A percentile compares a stretch with the other conserved stretches of the same genome.
Evolutionary conservation across 2,888 invertebrate genomes (phyloP).

Genomic region (Xiphydria camelus): DNA sequence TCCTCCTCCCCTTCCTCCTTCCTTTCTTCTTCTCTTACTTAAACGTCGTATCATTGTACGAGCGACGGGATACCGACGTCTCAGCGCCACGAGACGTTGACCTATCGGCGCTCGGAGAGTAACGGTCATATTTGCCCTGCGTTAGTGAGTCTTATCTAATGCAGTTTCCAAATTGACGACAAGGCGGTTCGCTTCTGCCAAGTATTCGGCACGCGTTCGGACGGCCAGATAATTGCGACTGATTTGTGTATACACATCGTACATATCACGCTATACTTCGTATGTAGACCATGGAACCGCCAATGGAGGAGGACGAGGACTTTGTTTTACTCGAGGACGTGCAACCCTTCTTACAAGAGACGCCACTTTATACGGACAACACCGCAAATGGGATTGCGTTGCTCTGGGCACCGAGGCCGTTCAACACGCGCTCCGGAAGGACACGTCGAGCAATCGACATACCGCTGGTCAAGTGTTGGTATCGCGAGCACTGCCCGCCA

Average conservation of each 20-base stretch:
- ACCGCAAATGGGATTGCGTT: slow-evolving; percentile 98
- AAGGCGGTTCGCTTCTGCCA: no score
- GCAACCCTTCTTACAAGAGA: slow-evolving; percentile 91
- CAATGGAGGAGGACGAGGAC: slow-evolving; percentile 93
- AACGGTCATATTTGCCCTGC: slow-evolving; percentile 19
- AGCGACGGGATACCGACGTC: slow-evolving; percentile 12
- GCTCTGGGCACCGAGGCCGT: slow-evolving; percentile 97
- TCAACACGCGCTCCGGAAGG: slow-evolving; percentile 92
- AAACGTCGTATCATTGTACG: not conserved
- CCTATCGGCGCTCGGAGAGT: slow-evolving; percentile 15
- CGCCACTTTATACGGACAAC: slow-evolving; percentile 96
- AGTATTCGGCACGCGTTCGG: no score
- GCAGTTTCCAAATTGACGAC: slow-evolving; percentile 20
- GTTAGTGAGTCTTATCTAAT: slow-evolving; percentile 13
- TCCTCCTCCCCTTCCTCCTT: no score
- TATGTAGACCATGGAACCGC: slow-evolving; percentile 71
- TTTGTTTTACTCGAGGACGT: slow-evolving; percentile 89
- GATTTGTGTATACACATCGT: not conserved
- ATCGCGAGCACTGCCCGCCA: slow-evolving; percentile 90
- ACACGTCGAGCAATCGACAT: slow-evolving; percentile 94
- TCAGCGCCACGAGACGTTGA: slow-evolving; percentile 7
- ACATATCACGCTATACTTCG: not conserved
- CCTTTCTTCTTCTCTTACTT: no score
- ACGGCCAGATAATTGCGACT: not conserved
- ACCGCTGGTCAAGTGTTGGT: slow-evolving; percentile 97